A percentile compares a stretch with the other conserved stretches of the same genome.
Conservation (phyloP, 2,888 invertebrate species). For the Nemapogon koenigi region DNA sequence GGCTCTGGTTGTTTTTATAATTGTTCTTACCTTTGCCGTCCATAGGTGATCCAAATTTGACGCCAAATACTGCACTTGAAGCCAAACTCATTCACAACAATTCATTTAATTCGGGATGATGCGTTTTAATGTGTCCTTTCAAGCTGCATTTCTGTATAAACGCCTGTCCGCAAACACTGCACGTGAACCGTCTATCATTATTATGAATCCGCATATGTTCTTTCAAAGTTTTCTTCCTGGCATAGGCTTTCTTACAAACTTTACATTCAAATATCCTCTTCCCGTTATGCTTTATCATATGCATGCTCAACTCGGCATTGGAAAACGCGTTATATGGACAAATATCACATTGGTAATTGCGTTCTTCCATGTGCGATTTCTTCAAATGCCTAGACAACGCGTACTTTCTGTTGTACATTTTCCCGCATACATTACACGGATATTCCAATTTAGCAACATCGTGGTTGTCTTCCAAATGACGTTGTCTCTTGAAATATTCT, state of each 20-base stretch:
- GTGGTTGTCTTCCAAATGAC: conserved; percentile 38
- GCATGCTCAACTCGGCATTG: neutral
- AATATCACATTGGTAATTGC: conserved; percentile 12
- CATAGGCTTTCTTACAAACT: conserved; percentile 46
- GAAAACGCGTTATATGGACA: conserved; percentile 12
- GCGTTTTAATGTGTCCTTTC: conserved; percentile 44
- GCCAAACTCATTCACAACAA: neutral
- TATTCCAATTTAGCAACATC: conserved; percentile 34
- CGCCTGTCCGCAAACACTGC: conserved; percentile 39
- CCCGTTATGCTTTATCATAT: conserved; percentile 38
- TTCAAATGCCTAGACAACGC: conserved; percentile 18
- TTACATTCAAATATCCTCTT: conserved; percentile 38
- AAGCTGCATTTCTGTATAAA: conserved; percentile 50
- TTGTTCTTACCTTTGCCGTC: neutral
- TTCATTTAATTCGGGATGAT: conserved; percentile 28
- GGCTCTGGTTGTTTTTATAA: neutral
- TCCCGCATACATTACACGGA: conserved; percentile 41
- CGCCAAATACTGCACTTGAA: neutral
- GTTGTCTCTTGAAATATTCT: conserved; percentile 39
- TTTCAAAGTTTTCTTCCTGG: conserved; percentile 38
- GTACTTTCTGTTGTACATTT: conserved; percentile 29
- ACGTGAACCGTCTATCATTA: conserved; percentile 40
- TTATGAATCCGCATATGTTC: conserved; percentile 49
- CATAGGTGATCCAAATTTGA: neutral
- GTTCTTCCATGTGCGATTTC: conserved; percentile 14